Conservation (phyloP, 2,797 vertebrate species). For the Cygnus olor region DNA sequence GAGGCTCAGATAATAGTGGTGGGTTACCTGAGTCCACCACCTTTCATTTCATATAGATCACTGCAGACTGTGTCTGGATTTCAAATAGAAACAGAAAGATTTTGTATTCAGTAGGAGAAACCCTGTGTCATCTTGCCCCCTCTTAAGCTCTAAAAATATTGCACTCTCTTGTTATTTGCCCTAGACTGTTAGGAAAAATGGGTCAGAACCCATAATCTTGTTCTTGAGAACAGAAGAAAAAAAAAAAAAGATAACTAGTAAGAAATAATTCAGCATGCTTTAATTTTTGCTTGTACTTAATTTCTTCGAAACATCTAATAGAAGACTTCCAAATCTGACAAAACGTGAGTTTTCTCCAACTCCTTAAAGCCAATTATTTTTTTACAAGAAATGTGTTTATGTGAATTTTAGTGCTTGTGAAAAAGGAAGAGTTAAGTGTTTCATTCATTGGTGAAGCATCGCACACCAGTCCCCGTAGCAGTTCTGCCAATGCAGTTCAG, state of each 20-base stretch:
- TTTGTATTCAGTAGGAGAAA: not conserved
- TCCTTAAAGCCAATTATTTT: not conserved
- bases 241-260: not conserved
- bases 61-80: not conserved
- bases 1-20: not conserved
- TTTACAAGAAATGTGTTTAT: not conserved
- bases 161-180: not conserved
- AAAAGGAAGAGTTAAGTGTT: not conserved
- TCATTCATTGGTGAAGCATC: not conserved
- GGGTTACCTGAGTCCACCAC: not conserved
- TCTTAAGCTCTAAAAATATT: not conserved
- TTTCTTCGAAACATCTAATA: not conserved
- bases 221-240: not conserved
- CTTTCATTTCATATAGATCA: not conserved
- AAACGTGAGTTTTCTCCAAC: not conserved
- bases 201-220: not conserved
- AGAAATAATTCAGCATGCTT: not conserved
- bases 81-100: not conserved
- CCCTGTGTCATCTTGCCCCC: not conserved
- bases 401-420: not conserved
- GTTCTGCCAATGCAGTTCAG: slow-evolving; percentile 23
- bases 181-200: not conserved
- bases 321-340: not conserved
- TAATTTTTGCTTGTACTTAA: not conserved
- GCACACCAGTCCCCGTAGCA: not conserved